Base-by-base conservation (phyloP, 1,140 invertebrate genomes). In the Heliconius nattereri region DNA sequence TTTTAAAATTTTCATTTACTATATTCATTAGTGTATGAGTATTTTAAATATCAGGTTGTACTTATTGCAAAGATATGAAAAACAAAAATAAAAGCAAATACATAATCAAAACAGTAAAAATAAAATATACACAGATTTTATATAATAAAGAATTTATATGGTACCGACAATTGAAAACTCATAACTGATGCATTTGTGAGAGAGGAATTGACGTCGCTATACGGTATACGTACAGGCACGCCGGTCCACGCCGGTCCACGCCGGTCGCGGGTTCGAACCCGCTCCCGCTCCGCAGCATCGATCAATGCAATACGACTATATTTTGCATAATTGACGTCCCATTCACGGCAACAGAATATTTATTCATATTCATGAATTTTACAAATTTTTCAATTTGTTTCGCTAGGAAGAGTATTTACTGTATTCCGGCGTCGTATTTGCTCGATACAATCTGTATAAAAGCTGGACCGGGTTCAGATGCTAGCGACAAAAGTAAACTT, bases 331-430 rank as follows among this genome's bases (percentile, higher is more conserved):
- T 91, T 92, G 90, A 94, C 92, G 87, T 89, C 87, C 88, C 89
- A 92, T 94, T 92, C 90, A 91, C 88, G 84, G 85, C 84, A 82
- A 88, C 88, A 84, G 87, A 90, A 90, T 88, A 89, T 90, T 91
- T 93, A 92, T 94, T 93, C 90, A 93, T 93, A 94, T 93, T 92
- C 92, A 93, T 94, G 92, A 93, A 92, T 92, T 93, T 92, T 89
- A 91, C 90, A 92, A 92, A 89, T 90, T 91, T 93, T 92, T 94
- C 90, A 92, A 93, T 93, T 94, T 92, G 89, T 89, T 85, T 87
- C 85, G 84, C 84, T 86, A 89, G 88, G 85, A 89, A 90, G 86
- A 89, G 86, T 92, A 90, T 94, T 92, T 92, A 92, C 90, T 88
- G 88, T 89, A 88, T 88, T 86, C 88, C 84, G 79, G 82, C 78